Base-by-base conservation (phyloP, 2,113 vertebrate genomes). In the Sardina pilchardus region DNA sequence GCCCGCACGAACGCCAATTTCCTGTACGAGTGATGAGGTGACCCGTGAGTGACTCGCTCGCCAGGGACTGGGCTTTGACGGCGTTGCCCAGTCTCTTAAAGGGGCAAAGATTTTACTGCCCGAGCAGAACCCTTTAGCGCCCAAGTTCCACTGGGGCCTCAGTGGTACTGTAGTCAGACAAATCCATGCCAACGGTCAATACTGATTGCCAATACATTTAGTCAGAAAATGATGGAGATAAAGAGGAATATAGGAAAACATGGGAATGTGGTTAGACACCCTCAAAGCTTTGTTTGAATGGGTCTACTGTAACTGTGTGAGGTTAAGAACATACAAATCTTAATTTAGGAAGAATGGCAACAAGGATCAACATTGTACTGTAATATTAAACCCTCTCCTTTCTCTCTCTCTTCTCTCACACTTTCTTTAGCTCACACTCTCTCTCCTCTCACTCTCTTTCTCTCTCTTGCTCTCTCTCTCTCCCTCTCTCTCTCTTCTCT, bases 1-100 rank as follows among this genome's bases (percentile, higher is more conserved):
- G 88, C 89, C 80, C 87, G 43, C 88, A 24, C 89, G 91, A 93
- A 92, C 88, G 91, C 84, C 91, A 92, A 92, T 89, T 92, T 93
- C 92, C 92, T 91, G 89, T 93, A 91, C 88, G 85, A 81, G 90
- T 90, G 92, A 81, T 21, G 81, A 90, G 91, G 89, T 89, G 87
- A 56, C 71, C 86, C 87, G 84, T 91, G 91, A 90, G 91, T 93
- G 87, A 86, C 89, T 91, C 87, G 88, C 88, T 84, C 42, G 83
- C 86, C 24, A 63, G 63, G 59, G 84, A 84, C 14, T 17, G 82
- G 82, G 88, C 89, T 67, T 84, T 81, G 85, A 90, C 81, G 78
- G 85, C 30, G 71, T 44, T 48, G 81, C 26, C 59, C 83, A 39
- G 47, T 1, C n/a, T 63, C 59, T 63, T 8, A 50, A 56, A 56